phyloP scores from a whole-genome alignment of 2,888 invertebrate species.

The Cylindroiulus punctatus region DNA sequence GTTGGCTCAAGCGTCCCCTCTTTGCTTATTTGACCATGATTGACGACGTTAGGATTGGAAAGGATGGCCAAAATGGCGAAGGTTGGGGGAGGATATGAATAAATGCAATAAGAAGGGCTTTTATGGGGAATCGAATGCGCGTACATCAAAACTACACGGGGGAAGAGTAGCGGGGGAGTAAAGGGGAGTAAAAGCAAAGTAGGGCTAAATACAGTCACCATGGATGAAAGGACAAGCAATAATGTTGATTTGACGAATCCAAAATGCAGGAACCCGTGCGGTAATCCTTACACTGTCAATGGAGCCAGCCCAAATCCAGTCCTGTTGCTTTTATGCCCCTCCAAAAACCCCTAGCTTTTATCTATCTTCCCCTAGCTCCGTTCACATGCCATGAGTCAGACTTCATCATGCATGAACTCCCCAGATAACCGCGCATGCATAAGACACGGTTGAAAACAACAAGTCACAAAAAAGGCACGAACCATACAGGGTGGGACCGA shows the following conservation, averaged over 20 bases:
- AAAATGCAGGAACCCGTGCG: conserved; percentile 40
- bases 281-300: conserved; percentile 48
- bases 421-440: conserved; percentile 21
- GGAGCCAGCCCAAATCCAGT: conserved; percentile 40
- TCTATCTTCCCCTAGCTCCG: not conserved
- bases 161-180: not conserved
- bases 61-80: conserved; percentile 43
- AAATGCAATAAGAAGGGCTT: conserved; percentile 39
- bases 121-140: conserved; percentile 37
- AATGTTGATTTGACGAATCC: conserved; percentile 44
- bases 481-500: not conserved
- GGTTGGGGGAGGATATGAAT: conserved; percentile 43
- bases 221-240: conserved; percentile 48
- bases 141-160: conserved; percentile 12
- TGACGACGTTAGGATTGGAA: conserved; percentile 49
- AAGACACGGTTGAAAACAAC: conserved; percentile 44
- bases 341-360: not conserved
- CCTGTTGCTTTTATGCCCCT: conserved; percentile 20
- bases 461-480: conserved; percentile 14
- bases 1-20: conserved; percentile 36
- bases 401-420: conserved; percentile 36
- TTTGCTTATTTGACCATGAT: conserved; percentile 47
- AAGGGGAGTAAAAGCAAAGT: conserved; percentile 9
- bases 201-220: conserved; percentile 38
- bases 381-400: conserved; percentile 52